Evolutionary conservation across 1,140 invertebrate species (phyloP), one percentile per base, ranked within the genome.

Genomic region (Hermetia illucens): DNA sequence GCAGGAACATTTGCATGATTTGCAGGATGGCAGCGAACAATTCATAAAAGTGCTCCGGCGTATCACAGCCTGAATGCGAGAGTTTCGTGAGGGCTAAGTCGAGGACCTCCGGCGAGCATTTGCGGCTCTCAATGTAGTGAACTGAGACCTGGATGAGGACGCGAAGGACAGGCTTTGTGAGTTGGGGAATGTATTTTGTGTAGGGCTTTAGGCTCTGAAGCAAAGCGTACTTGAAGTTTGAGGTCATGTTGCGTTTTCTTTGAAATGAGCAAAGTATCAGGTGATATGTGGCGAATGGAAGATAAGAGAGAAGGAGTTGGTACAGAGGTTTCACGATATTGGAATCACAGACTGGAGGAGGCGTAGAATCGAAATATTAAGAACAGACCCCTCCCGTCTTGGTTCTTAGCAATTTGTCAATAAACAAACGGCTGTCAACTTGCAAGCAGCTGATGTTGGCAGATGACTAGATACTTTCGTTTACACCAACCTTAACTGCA

Each of bases 121-220:
- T 57, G 12, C 49, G 46, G 29, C 48, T 52, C 38, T 60, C 57
- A 18, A 60, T 53, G 9, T 54, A 60, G 25, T 59, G 56, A 6
- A 60, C 56, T 5, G 53, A 60, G 2, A 58, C 56, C 49, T 60
- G 57, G 10, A 60, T 60, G 6, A 60, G 42, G 5, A 59, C 57
- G 1, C 57, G 46, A 2, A 60, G 36, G 20, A 52, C 43, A 2
- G 57, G 52, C 39, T 58, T 60, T 1, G 37, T 47, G 5, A 56
- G 21, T 33, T 56, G 53, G 9, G 53, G 45, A n/a, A 48, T 34
- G 17, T 42, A 56, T 6, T 39, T 27, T 17, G 36, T 34, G 17
- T 56, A 56, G 1, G 49, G 48, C n/a, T 45, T 44, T 0, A 53
- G 43, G 20, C 38, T 52, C 21, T 50, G 48, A 1, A 55, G 16